Percentiles rank a stretch among this genome's conserved stretches.
These are phyloP conservation scores for Cydia splendana DNA, from an alignment of 1,140 invertebrate species.

Conservation along the genomic window DNA sequence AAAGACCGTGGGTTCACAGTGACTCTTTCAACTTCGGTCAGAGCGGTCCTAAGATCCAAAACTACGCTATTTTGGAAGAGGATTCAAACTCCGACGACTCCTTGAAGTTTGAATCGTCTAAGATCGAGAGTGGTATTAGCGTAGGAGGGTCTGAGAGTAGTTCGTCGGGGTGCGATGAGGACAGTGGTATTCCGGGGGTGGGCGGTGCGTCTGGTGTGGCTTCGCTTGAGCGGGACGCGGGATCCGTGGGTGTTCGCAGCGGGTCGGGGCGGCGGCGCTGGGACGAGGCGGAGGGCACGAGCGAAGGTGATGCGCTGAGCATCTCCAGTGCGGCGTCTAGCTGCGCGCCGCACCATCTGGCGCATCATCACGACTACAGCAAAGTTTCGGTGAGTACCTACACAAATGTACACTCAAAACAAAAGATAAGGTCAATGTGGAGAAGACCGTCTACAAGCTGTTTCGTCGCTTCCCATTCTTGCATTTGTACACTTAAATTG, in stretches of 20 bases:
- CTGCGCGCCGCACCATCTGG: slow-evolving; percentile 65
- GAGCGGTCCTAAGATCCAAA: slow-evolving; percentile 44
- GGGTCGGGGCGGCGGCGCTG: slow-evolving; percentile 74
- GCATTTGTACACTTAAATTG: no score
- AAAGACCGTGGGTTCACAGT: slow-evolving; percentile 71
- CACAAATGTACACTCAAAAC: background rate
- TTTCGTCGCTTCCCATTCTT: no score
- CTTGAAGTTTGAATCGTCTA: slow-evolving; percentile 45
- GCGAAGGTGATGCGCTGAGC: slow-evolving; percentile 71
- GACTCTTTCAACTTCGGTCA: slow-evolving; percentile 68
- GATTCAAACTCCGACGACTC: slow-evolving; percentile 47
- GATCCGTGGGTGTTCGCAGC: slow-evolving; percentile 73
- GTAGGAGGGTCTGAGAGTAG: slow-evolving; percentile 60
- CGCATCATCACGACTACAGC: slow-evolving; percentile 69
- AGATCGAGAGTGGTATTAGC: slow-evolving; percentile 66
- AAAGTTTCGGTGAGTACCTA: slow-evolving; percentile 72
- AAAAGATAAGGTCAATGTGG: no score
- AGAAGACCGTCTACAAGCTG: no score
- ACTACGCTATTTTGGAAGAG: slow-evolving; percentile 56
- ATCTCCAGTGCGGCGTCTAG: slow-evolving; percentile 71
- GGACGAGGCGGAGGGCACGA: slow-evolving; percentile 70
- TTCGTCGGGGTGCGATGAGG: slow-evolving; percentile 61
- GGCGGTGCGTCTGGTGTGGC: slow-evolving; percentile 63
- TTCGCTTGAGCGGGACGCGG: slow-evolving; percentile 74
- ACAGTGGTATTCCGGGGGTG: slow-evolving; percentile 66